Base-by-base conservation (phyloP, 1,140 invertebrate species). In the Aphidius ervi region DNA sequence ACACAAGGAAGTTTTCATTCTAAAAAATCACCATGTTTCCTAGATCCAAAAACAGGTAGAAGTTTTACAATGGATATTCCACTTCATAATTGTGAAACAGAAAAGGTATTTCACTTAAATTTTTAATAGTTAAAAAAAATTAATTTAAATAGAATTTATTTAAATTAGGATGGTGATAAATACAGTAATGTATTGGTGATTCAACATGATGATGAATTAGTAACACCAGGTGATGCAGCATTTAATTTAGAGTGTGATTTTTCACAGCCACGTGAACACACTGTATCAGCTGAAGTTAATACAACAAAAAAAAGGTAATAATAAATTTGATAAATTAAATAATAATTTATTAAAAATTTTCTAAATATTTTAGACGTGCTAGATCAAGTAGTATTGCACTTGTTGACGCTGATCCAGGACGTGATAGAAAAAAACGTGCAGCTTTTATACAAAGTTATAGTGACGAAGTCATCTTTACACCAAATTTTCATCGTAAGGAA, bases 191-290 rank as follows among this genome's bases (percentile, higher is more conserved):
- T 83, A 10, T 71, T 86, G 40, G 78, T 86, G 9, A 75, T 86
- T 16, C 85, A 86, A 66, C 82, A 86, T 63, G 85, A 86, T 69
- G 83, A 85, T 45, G 84, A 86, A 59, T 67, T 86, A 5, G 82
- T 86, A 57, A 85, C 84, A 56, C 84, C 85, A 3, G 85, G 85
- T 1, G 85, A 86, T 70, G 82, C 84, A 7, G 85, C 85, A 48
- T 86, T 86, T 67, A 81, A 79, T 50, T 66, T 86, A 47, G 82
- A 85, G 72, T 86, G 85, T 65, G 82, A 85, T 73, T 84, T 84
- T 65, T 79, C 78, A 8, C 78, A 80, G 59, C 77, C 79, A 9
- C 72, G 78, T 50, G 80, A 80, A 56, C 58, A 82, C 45, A 80
- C 78, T 41, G 81, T 85, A 31, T 76, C 78, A 56, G 81, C 83